Conservation (phyloP, 2,888 invertebrate species). For the Cryptophagus acutangulus region DNA sequence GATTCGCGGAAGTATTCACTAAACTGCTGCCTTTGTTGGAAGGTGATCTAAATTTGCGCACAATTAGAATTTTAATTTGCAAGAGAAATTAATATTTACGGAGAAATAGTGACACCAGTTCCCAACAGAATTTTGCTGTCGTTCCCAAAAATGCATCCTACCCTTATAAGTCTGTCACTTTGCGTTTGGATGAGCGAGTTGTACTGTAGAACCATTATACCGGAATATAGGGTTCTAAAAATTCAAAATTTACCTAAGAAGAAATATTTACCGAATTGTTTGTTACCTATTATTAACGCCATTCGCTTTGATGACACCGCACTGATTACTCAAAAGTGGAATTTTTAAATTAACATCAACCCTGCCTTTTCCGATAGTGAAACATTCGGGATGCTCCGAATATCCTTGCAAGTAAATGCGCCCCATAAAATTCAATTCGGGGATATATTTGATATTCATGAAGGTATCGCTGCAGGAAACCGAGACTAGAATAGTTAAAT, state of each 20-base stretch:
- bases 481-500: constrained; percentile 42
- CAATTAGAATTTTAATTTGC: too few species aligned
- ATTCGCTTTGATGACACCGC: constrained; percentile 56
- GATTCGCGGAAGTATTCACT: constrained; percentile 44
- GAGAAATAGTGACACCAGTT: constrained; percentile 54
- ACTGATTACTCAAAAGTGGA: constrained; percentile 54
- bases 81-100: too few species aligned
- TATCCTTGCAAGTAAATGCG: constrained; percentile 76
- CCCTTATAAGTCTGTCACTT: constrained; percentile 75
- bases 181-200: constrained; percentile 80
- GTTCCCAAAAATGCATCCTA: constrained; percentile 67
- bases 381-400: constrained; percentile 61
- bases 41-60: constrained; percentile 43
- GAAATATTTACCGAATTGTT: too few species aligned
- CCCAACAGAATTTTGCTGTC: constrained; percentile 52
- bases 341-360: constrained; percentile 54
- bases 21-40: constrained; percentile 50
- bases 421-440: constrained; percentile 62
- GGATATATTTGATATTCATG: constrained; percentile 63
- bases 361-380: constrained; percentile 54
- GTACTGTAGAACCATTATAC: constrained; percentile 75
- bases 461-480: constrained; percentile 70
- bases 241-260: too few species aligned
- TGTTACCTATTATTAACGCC: constrained; percentile 52
- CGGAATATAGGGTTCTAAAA: constrained; percentile 68